These are phyloP conservation scores for Mactra quadrangularis DNA, from an alignment of 1,140 invertebrate genomes.

Conservation along the genomic window DNA sequence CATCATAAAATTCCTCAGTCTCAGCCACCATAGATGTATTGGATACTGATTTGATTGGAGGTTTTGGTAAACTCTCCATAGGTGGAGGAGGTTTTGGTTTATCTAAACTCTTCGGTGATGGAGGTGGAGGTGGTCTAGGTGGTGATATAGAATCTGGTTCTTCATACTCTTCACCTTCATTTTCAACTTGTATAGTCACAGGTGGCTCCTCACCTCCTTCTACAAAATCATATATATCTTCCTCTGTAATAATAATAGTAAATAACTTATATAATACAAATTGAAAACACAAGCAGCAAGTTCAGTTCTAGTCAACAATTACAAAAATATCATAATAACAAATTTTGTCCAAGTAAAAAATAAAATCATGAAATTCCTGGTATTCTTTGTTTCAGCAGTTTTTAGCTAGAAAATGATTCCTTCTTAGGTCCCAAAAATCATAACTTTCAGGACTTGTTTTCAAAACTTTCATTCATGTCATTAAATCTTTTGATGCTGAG, in stretches of 20 bases:
- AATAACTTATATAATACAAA: too few species aligned
- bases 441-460: too few species aligned
- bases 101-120: background rate
- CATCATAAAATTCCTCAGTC: conserved; percentile 48
- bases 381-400: too few species aligned
- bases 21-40: conserved; percentile 6
- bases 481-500: too few species aligned
- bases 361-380: too few species aligned
- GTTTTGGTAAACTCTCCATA: background rate
- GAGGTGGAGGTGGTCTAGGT: conserved; percentile 27
- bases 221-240: conserved; percentile 65
- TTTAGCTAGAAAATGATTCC: too few species aligned
- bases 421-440: too few species aligned
- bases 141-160: conserved; percentile 23
- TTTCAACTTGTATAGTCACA: background rate
- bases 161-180: conserved; percentile 52
- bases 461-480: too few species aligned
- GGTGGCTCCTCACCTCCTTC: conserved; percentile 15
- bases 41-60: background rate
- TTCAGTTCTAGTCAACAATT: too few species aligned
- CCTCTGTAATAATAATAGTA: conserved; percentile 29
- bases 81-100: conserved; percentile 40
- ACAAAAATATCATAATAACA: too few species aligned
- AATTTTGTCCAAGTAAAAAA: background rate
- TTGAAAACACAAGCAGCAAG: too few species aligned